Conservation (phyloP, 2,888 invertebrate genomes). For the Drosophila ochracea region DNA sequence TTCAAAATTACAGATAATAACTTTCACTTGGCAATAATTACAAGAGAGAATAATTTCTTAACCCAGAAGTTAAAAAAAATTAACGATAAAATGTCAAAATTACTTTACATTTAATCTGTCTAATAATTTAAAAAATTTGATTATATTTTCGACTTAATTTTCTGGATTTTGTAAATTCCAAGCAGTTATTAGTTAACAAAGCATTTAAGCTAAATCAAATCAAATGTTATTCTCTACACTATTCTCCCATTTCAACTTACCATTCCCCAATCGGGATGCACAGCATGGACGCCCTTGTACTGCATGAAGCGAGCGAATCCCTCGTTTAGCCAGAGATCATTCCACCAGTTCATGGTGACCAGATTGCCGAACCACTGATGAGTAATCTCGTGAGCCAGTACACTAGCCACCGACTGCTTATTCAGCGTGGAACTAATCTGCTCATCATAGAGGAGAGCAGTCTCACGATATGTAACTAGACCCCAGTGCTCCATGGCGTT, state of each 20-base stretch:
- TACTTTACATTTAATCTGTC: not conserved
- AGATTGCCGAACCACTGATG: conserved; percentile 97
- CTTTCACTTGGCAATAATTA: not conserved
- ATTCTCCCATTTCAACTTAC: conserved; percentile 84
- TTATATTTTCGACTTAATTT: not conserved
- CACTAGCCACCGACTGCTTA: conserved; percentile 91
- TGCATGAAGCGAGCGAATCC: conserved; percentile 96
- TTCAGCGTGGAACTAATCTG: conserved; percentile 90
- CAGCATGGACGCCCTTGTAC: conserved; percentile 90
- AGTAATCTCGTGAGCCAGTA: conserved; percentile 96
- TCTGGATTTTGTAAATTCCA: no score
- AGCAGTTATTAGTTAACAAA: not conserved
- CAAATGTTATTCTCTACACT: not conserved
- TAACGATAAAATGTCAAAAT: not conserved
- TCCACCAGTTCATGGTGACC: conserved; percentile 97
- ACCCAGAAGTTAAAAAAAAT: conserved; percentile 17
- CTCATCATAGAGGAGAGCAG: conserved; percentile 91
- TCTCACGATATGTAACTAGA: conserved; percentile 95
- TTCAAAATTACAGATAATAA: not conserved
- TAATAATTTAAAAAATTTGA: not conserved
- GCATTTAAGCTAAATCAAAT: not conserved
- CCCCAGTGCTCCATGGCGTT: conserved; percentile 99
- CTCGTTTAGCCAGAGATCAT: conserved; percentile 96
- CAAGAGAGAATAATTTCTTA: not conserved
- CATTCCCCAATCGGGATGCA: conserved; percentile 92